These are phyloP conservation scores for Argyrosomus regius DNA, from an alignment of 2,797 vertebrate genomes.

Conservation along the genomic window DNA sequence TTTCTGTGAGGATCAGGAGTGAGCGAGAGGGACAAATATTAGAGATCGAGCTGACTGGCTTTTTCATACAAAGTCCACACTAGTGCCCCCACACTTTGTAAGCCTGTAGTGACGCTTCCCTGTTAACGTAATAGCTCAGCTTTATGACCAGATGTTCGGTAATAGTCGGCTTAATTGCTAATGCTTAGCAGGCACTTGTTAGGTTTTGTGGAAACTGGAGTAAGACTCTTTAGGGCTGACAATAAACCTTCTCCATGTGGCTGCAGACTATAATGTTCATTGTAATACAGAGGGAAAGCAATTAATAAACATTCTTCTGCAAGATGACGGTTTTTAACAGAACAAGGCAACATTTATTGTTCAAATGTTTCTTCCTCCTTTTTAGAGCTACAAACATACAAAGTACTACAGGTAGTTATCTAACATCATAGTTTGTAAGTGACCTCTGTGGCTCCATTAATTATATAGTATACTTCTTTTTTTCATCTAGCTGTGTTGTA, in stretches of 20 bases:
- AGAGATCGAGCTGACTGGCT: constrained; percentile 30
- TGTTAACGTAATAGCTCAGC: constrained; percentile 47
- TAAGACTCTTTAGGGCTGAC: constrained; percentile 24
- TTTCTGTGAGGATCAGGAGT: constrained; percentile 39
- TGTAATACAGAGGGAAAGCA: constrained; percentile 16
- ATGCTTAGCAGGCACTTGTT: constrained; percentile 58
- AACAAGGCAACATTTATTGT: neutral
- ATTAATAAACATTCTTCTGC: neutral
- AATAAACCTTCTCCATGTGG: constrained; percentile 29
- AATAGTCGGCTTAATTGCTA: constrained; percentile 61
- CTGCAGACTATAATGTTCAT: constrained; percentile 12
- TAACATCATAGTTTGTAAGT: no score
- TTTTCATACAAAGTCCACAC: constrained; percentile 62
- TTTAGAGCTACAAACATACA: neutral
- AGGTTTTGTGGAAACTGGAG: constrained; percentile 35
- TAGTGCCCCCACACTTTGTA: constrained; percentile 24
- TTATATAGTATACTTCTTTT: no score
- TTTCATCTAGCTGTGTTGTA: no score
- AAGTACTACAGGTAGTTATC: no score
- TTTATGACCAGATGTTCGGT: constrained; percentile 73
- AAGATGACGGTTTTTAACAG: neutral
- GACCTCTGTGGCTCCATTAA: neutral
- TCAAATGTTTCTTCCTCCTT: neutral
- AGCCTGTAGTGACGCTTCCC: constrained; percentile 23
- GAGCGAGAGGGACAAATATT: constrained; percentile 43